Conservation (phyloP, 2,888 invertebrate species). For the Mythimna loreyi region DNA sequence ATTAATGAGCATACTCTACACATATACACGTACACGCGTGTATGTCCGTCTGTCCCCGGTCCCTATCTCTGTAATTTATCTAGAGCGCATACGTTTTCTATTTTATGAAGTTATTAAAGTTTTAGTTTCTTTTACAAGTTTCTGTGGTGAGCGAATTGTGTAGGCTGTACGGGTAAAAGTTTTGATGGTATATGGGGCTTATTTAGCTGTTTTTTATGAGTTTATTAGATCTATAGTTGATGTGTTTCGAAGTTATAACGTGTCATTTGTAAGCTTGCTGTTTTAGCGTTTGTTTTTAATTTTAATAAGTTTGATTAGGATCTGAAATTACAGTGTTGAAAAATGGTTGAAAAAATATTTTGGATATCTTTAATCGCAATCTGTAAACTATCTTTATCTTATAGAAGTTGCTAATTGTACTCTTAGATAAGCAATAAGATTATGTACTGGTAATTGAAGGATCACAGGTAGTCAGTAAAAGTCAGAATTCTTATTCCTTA, state of each 20-base stretch:
- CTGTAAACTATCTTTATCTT: too few relatives aligned
- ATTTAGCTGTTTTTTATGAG: slow-evolving; percentile 1
- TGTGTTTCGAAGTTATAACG: neutral
- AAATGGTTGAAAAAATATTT: neutral
- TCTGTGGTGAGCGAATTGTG: slow-evolving; percentile 22
- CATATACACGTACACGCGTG: slow-evolving; percentile 72
- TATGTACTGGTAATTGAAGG: too few relatives aligned
- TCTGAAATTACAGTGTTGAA: neutral
- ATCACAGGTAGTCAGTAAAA: too few relatives aligned
- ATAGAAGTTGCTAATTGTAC: too few relatives aligned
- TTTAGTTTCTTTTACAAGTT: slow-evolving; percentile 37
- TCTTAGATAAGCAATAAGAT: too few relatives aligned
- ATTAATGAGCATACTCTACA: slow-evolving; percentile 83
- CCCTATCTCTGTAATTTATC: slow-evolving; percentile 75
- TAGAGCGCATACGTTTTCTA: slow-evolving; percentile 64
- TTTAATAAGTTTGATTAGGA: neutral
- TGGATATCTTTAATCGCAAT: neutral
- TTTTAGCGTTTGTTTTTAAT: neutral
- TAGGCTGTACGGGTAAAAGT: slow-evolving; percentile 14
- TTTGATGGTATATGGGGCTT: slow-evolving; percentile 10
- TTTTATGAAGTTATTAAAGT: slow-evolving; percentile 70
- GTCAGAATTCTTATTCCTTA: too few relatives aligned
- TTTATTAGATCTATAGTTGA: slow-evolving; percentile 7
- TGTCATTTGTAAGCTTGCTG: too few relatives aligned
- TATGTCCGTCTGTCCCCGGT: slow-evolving; percentile 56